phyloP scores from a whole-genome alignment of 2,888 invertebrate genomes.

The Polydrusus cervinus region DNA sequence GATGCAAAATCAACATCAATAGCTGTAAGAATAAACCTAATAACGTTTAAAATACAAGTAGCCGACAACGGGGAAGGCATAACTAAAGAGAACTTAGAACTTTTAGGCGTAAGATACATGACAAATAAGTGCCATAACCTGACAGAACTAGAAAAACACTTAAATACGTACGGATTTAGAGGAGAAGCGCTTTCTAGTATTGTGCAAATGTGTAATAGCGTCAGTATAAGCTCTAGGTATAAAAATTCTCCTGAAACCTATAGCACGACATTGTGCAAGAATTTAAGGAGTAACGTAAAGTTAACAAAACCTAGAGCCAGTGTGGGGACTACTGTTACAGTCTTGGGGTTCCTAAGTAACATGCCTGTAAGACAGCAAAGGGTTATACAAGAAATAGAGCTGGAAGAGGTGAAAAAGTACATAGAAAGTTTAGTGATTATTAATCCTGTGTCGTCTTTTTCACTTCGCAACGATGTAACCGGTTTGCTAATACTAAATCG shows the following conservation, averaged over 20 bases:
- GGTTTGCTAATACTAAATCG: slow-evolving; percentile 77
- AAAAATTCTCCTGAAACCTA: slow-evolving; percentile 73
- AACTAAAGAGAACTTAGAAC: slow-evolving; percentile 72
- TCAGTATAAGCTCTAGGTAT: slow-evolving; percentile 77
- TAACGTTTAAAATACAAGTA: slow-evolving; percentile 79
- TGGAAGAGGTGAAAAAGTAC: slow-evolving; percentile 75
- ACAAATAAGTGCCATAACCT: slow-evolving; percentile 79
- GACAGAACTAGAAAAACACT: slow-evolving; percentile 72
- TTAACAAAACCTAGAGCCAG: slow-evolving; percentile 74
- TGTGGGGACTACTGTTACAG: slow-evolving; percentile 82
- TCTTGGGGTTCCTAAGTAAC: slow-evolving; percentile 79
- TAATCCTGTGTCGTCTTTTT: slow-evolving; percentile 79
- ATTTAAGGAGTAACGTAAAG: slow-evolving; percentile 59
- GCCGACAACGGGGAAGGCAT: slow-evolving; percentile 87
- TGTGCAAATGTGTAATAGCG: slow-evolving; percentile 71
- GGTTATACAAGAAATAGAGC: slow-evolving; percentile 73
- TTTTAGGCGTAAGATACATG: slow-evolving; percentile 76
- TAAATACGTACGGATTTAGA: slow-evolving; percentile 78
- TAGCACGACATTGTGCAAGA: slow-evolving; percentile 71
- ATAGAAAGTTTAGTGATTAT: slow-evolving; percentile 79
- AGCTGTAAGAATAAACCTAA: slow-evolving; percentile 79
- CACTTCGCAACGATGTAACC: slow-evolving; percentile 78
- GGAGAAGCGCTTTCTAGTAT: slow-evolving; percentile 82
- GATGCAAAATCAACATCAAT: slow-evolving; percentile 82
- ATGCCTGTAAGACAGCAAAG: slow-evolving; percentile 77